Evolutionary conservation across 2,113 vertebrate genomes (phyloP), one percentile per base, ranked within the genome.

Genomic region (Gallinago undulata): DNA sequence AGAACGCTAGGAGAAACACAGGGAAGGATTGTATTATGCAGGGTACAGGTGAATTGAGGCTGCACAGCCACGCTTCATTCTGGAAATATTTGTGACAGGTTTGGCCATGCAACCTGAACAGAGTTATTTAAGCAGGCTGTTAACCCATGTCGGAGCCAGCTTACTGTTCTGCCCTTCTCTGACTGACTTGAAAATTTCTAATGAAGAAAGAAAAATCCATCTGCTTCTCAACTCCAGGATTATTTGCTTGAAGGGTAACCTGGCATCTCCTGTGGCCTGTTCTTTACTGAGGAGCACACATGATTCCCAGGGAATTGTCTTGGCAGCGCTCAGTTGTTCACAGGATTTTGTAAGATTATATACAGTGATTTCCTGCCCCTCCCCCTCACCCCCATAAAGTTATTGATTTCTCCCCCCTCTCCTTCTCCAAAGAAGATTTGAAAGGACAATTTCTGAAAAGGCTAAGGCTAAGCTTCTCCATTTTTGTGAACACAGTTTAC

Each of bases 301-400:
- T 17, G 70, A 94, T 87, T 55, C 47, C 60, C 53, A 88, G 89
- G 95, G 91, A 96, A 74, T 67, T 67, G 66, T 83, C 74, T 93
- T 90, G 89, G 89, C 93, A 96, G 80, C 2, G 3, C 16, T 47
- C 77, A 19, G 59, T 63, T 92, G 62, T 91, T 96, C 91, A 89
- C 28, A 93, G 84, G 84, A 93, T 90, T 96, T 95, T 89, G 81
- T 77, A 94, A 91, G 94, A 92, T 89, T 94, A 79, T 81, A 69
- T 83, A 47, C 89, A 95, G 93, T 87, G 72, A 75, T 96, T 91
- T 95, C 91, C 55, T 76, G 17, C 31, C 37, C 6, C 43, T 69
- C 84, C 51, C 39, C 39, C 5, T 10, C 39, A 11, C 79, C 55
- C 51, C 76, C 73, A 59, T 62, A 81, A 19, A 19, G n/a, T 83